Conservation (phyloP, 2,888 invertebrate genomes). For the Opisthograptis luteolata region DNA sequence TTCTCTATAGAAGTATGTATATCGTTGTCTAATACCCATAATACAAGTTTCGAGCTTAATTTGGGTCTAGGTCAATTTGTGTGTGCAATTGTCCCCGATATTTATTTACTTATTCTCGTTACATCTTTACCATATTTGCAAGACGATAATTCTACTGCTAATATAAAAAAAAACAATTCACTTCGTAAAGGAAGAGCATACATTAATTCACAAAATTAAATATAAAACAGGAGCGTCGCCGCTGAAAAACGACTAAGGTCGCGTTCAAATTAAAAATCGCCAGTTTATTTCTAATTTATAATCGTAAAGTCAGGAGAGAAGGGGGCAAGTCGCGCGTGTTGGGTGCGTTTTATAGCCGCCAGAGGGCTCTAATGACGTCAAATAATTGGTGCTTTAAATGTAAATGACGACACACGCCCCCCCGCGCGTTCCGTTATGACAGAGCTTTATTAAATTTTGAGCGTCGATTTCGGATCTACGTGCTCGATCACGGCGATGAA, state of each 20-base stretch:
- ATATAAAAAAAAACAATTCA: slow-evolving; percentile 24
- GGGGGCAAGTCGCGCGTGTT: slow-evolving; percentile 60
- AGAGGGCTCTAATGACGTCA: slow-evolving; percentile 82
- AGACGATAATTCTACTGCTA: slow-evolving; percentile 12
- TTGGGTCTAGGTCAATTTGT: too few relatives aligned
- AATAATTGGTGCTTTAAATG: slow-evolving; percentile 84
- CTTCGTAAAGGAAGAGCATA: slow-evolving; percentile 7
- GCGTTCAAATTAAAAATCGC: slow-evolving; percentile 68
- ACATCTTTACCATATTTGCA: slow-evolving; percentile 14
- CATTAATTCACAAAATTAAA: slow-evolving; percentile 19
- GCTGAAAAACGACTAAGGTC: slow-evolving; percentile 12
- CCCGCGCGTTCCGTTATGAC: slow-evolving; percentile 32
- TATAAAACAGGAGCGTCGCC: slow-evolving; percentile 8
- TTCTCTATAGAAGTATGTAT: too few relatives aligned
- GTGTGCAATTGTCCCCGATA: too few relatives aligned
- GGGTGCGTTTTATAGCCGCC: slow-evolving; percentile 81
- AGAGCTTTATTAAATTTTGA: slow-evolving; percentile 76
- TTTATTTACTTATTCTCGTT: too few relatives aligned
- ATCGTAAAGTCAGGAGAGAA: slow-evolving; percentile 58
- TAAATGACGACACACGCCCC: slow-evolving; percentile 80
- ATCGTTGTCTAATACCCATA: too few relatives aligned
- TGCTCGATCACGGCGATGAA: slow-evolving; percentile 21
- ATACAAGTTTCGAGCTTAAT: too few relatives aligned
- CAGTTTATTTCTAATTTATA: slow-evolving; percentile 77
- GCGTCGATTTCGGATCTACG: slow-evolving; percentile 50